Conservation (phyloP, 2,113 vertebrate genomes). For the Oncorhynchus nerka region DNA sequence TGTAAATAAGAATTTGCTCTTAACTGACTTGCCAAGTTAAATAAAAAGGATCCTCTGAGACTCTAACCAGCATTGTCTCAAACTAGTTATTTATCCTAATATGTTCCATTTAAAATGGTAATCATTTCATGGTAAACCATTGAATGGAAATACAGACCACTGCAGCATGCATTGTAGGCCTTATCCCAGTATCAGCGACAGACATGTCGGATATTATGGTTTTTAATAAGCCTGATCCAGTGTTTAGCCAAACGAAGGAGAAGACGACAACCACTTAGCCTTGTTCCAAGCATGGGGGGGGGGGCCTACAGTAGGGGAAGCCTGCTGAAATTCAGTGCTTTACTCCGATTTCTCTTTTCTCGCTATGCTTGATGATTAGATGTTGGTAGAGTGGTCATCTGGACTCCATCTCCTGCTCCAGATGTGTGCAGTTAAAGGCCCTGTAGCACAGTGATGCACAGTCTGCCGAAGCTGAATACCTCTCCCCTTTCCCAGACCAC, state of each 20-base stretch:
- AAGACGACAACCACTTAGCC: slow-evolving; percentile 23
- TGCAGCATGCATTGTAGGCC: too few relatives aligned
- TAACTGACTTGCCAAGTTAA: too few relatives aligned
- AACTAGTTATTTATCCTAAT: neutral
- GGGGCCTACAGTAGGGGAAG: neutral
- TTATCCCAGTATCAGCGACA: too few relatives aligned
- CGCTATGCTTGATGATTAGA: slow-evolving; percentile 37
- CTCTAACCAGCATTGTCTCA: neutral
- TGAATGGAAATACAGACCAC: too few relatives aligned
- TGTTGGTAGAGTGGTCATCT: slow-evolving; percentile 34
- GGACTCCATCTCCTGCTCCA: slow-evolving; percentile 59
- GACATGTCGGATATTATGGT: neutral
- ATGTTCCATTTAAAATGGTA: too few relatives aligned
- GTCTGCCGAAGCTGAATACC: slow-evolving; percentile 51
- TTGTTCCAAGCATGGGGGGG: slow-evolving; percentile 24
- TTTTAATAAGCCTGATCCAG: slow-evolving; percentile 27
- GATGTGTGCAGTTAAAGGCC: slow-evolving; percentile 66
- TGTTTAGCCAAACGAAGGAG: slow-evolving; percentile 26
- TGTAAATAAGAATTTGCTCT: too few relatives aligned
- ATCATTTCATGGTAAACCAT: too few relatives aligned
- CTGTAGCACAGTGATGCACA: slow-evolving; percentile 70
- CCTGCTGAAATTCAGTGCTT: slow-evolving; percentile 49
- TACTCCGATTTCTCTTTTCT: slow-evolving; percentile 28
- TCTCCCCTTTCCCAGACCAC: slow-evolving; percentile 45
- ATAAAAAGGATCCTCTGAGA: neutral